Base-by-base conservation (phyloP, 2,888 invertebrate genomes). In the Drosophila trichaetosa region DNA sequence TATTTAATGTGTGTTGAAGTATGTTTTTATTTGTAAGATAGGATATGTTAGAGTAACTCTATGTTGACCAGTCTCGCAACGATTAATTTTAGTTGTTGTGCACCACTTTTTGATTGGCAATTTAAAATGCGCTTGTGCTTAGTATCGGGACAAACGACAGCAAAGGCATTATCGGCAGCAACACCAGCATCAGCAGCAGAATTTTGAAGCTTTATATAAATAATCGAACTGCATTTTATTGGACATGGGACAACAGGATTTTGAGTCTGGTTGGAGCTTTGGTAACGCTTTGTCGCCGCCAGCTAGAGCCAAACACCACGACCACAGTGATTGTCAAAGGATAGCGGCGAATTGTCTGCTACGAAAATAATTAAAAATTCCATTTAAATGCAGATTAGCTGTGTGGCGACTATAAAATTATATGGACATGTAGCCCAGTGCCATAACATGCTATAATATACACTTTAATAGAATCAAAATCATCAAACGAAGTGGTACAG, bases 311-410 rank as follows among this genome's bases (percentile, higher is more conserved):
- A 60, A 61, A 76, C 62, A 75, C 80, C 63, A 36, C 38, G 46
- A 56, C 24, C 72, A 69, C 77, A 65, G 80, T 89, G 90, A 89
- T 90, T 87, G 90, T 90, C 87, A 87, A 87, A 87, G 87, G 87
- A 90, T 88, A 72, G 21, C 49, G 53, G 65, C 54, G 56, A 38
- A 70, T 57, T 64, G 74, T 58, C 66, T 78, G 71, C 82, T 67
- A 79, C 63, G 80, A 79, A 89, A 90, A 86, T 87, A 87, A 90
- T 87, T 87, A 90, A 87, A 90, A 87, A 90, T 86, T 88, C 90
- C 87, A 87, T 87, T 87, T 88, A 87, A 87, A 87, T 87, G 87
- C 87, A 87, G 87, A 87, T 87, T 87, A 87, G 87, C 81, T 86
- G 75, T 85, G 80, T 73, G 75, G 75, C 73, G 61, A 69, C 88